Percentiles rank a stretch among this genome's conserved stretches.
These are phyloP conservation scores for Palaemon carinicauda DNA, from an alignment of 1,140 invertebrate genomes.

Conservation along the genomic window DNA sequence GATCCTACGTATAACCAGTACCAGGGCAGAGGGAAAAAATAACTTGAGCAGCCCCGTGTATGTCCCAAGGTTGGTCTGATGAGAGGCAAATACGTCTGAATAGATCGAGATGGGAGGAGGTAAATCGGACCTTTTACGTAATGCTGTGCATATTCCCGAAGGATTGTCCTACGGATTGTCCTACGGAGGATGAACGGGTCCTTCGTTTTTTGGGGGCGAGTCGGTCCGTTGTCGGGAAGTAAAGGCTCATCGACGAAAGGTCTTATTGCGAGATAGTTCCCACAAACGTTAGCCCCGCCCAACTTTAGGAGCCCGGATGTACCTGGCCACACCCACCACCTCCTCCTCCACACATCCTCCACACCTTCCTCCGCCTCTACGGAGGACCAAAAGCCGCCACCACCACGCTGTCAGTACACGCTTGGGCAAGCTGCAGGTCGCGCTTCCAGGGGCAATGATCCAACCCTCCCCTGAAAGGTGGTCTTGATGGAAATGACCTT, in stretches of 20 bases:
- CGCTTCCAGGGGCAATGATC: constrained; percentile 28
- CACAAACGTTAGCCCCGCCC: constrained; percentile 20
- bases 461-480: neutral
- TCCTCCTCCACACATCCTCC: constrained; percentile 14
- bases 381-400: constrained; percentile 9
- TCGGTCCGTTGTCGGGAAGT: neutral
- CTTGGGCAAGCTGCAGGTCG: constrained; percentile 11
- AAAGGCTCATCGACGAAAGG: neutral
- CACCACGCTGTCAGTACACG: constrained; percentile 28
- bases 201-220: neutral
- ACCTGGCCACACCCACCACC: constrained; percentile 48
- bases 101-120: neutral
- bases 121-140: too few species aligned
- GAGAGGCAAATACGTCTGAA: neutral
- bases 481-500: too few species aligned
- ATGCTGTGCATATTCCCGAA: too few species aligned
- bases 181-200: neutral
- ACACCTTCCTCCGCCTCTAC: constrained; percentile 11
- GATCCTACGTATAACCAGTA: neutral
- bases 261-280: constrained; percentile 14
- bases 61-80: neutral
- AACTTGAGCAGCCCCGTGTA: neutral
- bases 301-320: constrained; percentile 24
- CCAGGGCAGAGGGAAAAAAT: too few species aligned
- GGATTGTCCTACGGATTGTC: neutral